Evolutionary conservation across 2,797 vertebrate species (phyloP), one percentile per base, ranked within the genome.

Genomic region (Cyprinodon diabolis): DNA sequence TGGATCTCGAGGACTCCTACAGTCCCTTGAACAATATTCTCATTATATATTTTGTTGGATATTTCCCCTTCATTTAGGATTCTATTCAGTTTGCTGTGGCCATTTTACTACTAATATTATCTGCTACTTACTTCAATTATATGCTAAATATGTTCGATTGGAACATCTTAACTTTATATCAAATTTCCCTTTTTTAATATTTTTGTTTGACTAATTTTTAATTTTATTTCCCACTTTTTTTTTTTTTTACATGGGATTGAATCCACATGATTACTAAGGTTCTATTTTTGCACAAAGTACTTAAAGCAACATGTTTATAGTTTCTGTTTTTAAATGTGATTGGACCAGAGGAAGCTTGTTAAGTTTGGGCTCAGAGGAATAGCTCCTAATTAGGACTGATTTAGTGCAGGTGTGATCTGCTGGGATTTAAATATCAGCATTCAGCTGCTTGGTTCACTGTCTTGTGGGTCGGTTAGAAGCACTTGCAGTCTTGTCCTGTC

Each of bases 361-460:
- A 35, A 52, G 25, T 10, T 30, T 57, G 71, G 11, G 51, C 25
- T 12, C 47, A 58, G 48, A 12, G 48, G 49, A 21, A 1, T 72
- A 47, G 1, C 4, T 21, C 55, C 74, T 81, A 51, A 84, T 87
- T 43, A 71, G 65, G 0, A 14, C 71, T 76, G 52, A 91, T 55
- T 75, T 21, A 56, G 25, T 40, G 55, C 91, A 88, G 86, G 72
- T 89, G 91, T 77, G 71, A 43, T 12, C 43, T 1, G 56, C 51
- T 69, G 19, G 49, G 25, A 40, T 66, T 58, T 55, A 75, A 83
- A 76, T 60, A 0, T 7, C 55, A 9, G 9, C 70, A 0, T 17
- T 1, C 14, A 2, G n/a, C 45, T 35, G 0, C 1, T 4, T 4
- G 3, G 0, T 11, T 15, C 1, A 14, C 37, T 48, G 11, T n/a